These are phyloP conservation scores for Phylloscopus trochilus DNA, from an alignment of 2,113 vertebrate genomes.

Conservation along the genomic window DNA sequence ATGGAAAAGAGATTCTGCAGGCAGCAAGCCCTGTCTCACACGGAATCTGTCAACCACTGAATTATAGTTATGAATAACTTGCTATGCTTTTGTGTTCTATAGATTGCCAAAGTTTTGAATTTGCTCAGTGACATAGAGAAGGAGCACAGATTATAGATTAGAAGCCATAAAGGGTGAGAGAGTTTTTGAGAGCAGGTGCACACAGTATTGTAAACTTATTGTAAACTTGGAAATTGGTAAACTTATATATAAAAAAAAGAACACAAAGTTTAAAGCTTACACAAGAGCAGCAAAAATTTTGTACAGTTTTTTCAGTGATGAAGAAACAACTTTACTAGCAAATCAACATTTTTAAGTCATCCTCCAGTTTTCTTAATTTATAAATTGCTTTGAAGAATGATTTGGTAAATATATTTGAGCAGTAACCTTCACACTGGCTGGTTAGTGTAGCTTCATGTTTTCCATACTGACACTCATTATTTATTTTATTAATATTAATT, in stretches of 20 bases:
- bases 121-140: not conserved
- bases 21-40: not conserved
- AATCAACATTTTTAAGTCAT: not conserved
- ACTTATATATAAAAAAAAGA: not conserved
- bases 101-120: not conserved
- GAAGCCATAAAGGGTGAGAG: not conserved
- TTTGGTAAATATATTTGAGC: not conserved
- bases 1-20: not conserved
- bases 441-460: not conserved
- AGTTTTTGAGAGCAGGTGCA: not conserved
- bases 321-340: not conserved
- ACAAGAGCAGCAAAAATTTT: not conserved
- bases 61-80: not conserved
- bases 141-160: not conserved
- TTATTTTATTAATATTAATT: not conserved
- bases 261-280: not conserved
- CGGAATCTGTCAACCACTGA: not conserved
- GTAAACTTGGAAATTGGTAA: not conserved
- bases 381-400: not conserved
- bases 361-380: not conserved
- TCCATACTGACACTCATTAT: not conserved
- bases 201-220: no score
- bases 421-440: not conserved
- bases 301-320: not conserved
- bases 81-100: not conserved